Conservation (phyloP, 2,113 vertebrate species). For the Xyliphius kryptos region DNA sequence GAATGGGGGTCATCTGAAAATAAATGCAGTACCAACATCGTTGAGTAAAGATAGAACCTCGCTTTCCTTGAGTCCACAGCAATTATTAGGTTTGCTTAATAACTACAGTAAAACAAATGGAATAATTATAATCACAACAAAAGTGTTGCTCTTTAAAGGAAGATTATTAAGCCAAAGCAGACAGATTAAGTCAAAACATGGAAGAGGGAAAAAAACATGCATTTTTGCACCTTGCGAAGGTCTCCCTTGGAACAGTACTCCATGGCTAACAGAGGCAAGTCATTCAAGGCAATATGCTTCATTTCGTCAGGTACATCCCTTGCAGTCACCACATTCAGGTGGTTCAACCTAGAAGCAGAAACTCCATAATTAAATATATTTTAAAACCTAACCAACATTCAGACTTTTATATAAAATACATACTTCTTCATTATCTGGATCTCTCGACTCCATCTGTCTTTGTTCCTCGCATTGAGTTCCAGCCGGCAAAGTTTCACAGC, state of each 20-base stretch:
- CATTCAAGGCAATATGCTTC: constrained; percentile 79
- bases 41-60: constrained; percentile 85
- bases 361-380: background rate
- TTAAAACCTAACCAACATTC: too few relatives aligned
- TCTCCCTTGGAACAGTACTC: constrained; percentile 93
- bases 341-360: constrained; percentile 71
- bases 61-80: constrained; percentile 95
- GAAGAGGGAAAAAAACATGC: too few relatives aligned
- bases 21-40: constrained; percentile 84
- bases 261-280: constrained; percentile 92
- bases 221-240: constrained; percentile 88
- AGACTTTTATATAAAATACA: constrained; percentile 48
- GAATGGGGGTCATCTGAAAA: too few relatives aligned
- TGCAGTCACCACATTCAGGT: constrained; percentile 84
- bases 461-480: constrained; percentile 83
- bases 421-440: constrained; percentile 98
- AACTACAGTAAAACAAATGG: constrained; percentile 64
- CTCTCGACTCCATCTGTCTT: constrained; percentile 90
- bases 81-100: constrained; percentile 93
- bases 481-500: constrained; percentile 92
- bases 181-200: too few relatives aligned
- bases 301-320: constrained; percentile 88
- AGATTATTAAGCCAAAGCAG: too few relatives aligned
- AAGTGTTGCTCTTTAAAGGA: too few relatives aligned
- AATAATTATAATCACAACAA: too few relatives aligned